Base-by-base conservation (phyloP, 2,797 vertebrate genomes). In the Cygnus olor region DNA sequence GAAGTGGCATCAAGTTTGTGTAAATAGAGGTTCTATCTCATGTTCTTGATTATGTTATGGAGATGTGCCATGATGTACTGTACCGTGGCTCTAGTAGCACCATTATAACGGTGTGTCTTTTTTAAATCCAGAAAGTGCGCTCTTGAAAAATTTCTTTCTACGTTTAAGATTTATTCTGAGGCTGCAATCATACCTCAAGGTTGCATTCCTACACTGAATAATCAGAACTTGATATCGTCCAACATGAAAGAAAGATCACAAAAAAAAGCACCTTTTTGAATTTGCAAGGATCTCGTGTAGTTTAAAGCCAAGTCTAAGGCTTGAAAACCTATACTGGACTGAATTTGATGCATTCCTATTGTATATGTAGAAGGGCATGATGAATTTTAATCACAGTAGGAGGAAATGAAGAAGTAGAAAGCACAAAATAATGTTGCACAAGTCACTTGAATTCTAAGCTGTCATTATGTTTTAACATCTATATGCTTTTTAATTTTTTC, bases 391-490 rank as follows among this genome's bases (percentile, higher is more conserved):
- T 88, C 92, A 49, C 81, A 88, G 94, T 91, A 76, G 93, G 93
- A 93, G 80, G 92, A 91, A 95, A 89, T 15, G 87, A 92, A 91
- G 86, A 94, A 93, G 77, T 83, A 93, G 97, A 95, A 97, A 97
- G 97, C 97, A 97, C 97, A 97, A 97, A 93, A 96, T 68, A 94
- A 95, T 79, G 84, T 97, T 96, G 97, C 97, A 97, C 97, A 97
- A 97, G 95, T 96, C 96, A 97, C 95, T 97, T 96, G 93, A 96
- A 94, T 94, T 95, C 91, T 91, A 88, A 95, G 77, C 73, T 93
- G 89, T 96, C 77, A 30, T 85, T 96, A 81, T 80, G 83, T 97
- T 97, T 94, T 95, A 92, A 94, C 85, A 88, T 91, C 90, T 92
- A 79, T 82, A 68, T 82, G 94, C 90, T 96, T 95, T 95, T 97